Base-by-base conservation (phyloP, 2,113 vertebrate genomes). In the Nothoprocta perdicaria region DNA sequence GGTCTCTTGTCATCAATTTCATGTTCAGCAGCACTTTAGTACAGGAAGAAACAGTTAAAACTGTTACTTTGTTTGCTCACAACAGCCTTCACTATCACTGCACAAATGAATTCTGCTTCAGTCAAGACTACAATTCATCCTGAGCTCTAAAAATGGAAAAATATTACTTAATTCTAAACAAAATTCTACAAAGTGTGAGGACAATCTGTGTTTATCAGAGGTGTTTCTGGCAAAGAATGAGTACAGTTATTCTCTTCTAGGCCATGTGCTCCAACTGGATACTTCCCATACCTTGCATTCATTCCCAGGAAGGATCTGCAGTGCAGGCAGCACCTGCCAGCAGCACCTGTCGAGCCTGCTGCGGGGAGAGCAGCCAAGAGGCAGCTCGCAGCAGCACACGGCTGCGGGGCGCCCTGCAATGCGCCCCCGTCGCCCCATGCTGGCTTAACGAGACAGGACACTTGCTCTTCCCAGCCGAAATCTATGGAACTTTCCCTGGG, bases 11-110 rank as follows among this genome's bases (percentile, higher is more conserved):
- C 87, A 80, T 40, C 58, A 79, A n/a, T 50, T 60, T 24, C 33
- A 84, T 8, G 29, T 61, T 84, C 23, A 3, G n/a, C 46, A 68
- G 38, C 62, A 68, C 78, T 7, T 68, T 52, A 5, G 22, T 43
- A 58, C 1, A 1, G 68, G 74, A 53, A 88, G 77, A 74, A 90
- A 63, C 62, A 81, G 81, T 53, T 86, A 78, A 94, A 94, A 55
- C 61, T 83, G 63, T 82, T 91, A 50, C 84, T 88, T 80, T 29
- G 22, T 82, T 82, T 89, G 76, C 82, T 85, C 72, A 65, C 41
- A 80, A 79, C 57, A 57, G 48, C 43, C 45, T 52, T 67, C 87
- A 62, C 89, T 73, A 92, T 27, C 62, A 69, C 62, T 24, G 40
- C 93, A 79, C 13, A 83, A 35, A 78, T n/a, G 43, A 79, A 18